Evolutionary conservation across 2,113 vertebrate genomes (phyloP).

Genomic region (Castor canadensis): DNA sequence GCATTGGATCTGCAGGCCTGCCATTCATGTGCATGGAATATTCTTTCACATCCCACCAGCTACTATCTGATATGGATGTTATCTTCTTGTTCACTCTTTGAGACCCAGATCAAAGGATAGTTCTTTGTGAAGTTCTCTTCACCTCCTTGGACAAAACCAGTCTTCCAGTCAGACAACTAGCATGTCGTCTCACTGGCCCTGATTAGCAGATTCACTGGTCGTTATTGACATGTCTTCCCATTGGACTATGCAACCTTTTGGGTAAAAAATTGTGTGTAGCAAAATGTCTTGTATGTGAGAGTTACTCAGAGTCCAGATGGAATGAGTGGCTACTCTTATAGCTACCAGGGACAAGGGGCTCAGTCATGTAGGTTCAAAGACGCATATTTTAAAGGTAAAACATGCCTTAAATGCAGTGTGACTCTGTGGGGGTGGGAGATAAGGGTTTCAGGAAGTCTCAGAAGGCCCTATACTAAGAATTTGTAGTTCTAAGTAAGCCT

Average conservation of each 20-base stretch:
- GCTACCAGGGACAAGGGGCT: neutral
- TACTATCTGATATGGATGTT: neutral
- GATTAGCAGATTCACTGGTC: neutral
- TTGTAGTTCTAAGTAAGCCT: neutral
- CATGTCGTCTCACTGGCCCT: neutral
- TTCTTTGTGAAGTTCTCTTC: neutral
- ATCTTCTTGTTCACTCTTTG: neutral
- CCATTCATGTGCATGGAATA: no score
- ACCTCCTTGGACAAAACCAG: neutral
- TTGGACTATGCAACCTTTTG: neutral
- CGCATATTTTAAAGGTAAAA: neutral
- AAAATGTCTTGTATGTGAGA: neutral
- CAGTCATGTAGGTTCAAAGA: neutral
- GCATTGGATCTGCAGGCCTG: neutral
- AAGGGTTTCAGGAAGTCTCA: neutral
- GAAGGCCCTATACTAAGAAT: neutral
- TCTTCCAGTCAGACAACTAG: neutral
- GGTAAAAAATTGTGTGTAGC: neutral
- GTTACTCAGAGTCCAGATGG: neutral
- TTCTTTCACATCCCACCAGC: neutral
- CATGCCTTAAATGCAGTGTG: neutral
- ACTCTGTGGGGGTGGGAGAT: neutral
- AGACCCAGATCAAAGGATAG: neutral
- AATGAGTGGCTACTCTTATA: neutral
- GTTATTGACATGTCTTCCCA: no score